phyloP scores from a whole-genome alignment of 1,140 invertebrate genomes.

The Kradibia gibbosae region DNA sequence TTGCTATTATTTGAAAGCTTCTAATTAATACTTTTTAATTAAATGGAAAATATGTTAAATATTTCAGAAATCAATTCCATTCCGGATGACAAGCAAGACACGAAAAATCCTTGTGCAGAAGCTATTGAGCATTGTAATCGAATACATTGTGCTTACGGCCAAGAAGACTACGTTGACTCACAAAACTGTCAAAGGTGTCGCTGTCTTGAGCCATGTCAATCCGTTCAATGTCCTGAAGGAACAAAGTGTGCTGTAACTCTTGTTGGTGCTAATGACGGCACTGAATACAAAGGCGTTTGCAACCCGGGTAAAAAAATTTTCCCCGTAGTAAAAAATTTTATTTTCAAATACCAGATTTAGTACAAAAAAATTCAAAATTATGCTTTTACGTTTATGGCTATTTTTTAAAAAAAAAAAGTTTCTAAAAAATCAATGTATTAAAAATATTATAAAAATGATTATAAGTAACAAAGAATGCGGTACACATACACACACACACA shows the following conservation, averaged over 20 bases:
- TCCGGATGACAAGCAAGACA: constrained; percentile 53
- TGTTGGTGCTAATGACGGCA: constrained; percentile 69
- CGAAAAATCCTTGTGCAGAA: constrained; percentile 73
- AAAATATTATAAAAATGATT: too few relatives aligned
- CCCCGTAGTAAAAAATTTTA: too few relatives aligned
- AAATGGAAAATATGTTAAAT: not conserved
- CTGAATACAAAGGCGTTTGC: constrained; percentile 76
- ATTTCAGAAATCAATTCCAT: constrained; percentile 48
- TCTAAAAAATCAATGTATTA: too few relatives aligned
- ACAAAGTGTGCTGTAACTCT: constrained; percentile 79
- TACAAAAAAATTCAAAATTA: too few relatives aligned
- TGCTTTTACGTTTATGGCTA: too few relatives aligned
- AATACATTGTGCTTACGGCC: constrained; percentile 83
- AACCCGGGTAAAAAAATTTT: constrained; percentile 24
- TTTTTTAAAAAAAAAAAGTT: too few relatives aligned
- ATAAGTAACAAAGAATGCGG: too few relatives aligned
- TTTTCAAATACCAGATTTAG: too few relatives aligned
- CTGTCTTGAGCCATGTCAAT: constrained; percentile 84
- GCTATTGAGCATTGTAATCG: constrained; percentile 75
- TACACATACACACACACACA: too few relatives aligned
- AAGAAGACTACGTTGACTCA: constrained; percentile 79
- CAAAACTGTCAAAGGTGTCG: constrained; percentile 81
- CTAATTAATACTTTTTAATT: not conserved
- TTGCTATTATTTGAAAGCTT: not conserved
- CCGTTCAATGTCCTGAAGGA: constrained; percentile 76